Evolutionary conservation across 2,113 vertebrate species (phyloP).

Genomic region (Actenoides lindsayi): DNA sequence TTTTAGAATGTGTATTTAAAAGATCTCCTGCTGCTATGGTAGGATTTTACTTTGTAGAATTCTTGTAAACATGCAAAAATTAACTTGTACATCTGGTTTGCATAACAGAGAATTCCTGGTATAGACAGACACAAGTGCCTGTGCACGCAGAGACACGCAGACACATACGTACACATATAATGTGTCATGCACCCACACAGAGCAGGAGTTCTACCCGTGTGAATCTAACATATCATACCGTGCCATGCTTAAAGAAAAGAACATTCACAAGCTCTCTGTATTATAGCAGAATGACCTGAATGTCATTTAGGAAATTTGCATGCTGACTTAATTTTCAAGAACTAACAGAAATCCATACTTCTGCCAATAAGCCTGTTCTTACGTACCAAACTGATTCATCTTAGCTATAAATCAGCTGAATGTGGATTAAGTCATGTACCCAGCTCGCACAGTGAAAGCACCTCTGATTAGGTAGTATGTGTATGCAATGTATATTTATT

Average conservation of each 20-base stretch:
- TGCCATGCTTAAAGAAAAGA: background rate
- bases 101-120: background rate
- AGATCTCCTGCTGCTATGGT: background rate
- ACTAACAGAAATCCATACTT: background rate
- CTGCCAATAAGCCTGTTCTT: background rate
- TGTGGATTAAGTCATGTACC: background rate
- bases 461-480: background rate
- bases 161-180: rapidly evolving
- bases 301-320: background rate
- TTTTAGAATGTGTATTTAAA: constrained; percentile 62
- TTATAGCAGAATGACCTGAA: background rate
- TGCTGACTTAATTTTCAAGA: background rate
- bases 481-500: background rate
- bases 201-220: background rate
- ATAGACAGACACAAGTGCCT: rapidly evolving
- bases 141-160: background rate
- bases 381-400: background rate
- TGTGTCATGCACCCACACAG: background rate
- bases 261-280: background rate
- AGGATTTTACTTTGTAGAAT: constrained; percentile 25
- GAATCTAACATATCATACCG: background rate
- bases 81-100: constrained; percentile 15
- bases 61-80: constrained; percentile 46
- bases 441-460: background rate
- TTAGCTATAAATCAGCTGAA: background rate